A percentile compares a stretch with the other conserved stretches of the same genome.
Conservation (phyloP, 2,113 vertebrate species). For the Paracyprichromis sp. region DNA sequence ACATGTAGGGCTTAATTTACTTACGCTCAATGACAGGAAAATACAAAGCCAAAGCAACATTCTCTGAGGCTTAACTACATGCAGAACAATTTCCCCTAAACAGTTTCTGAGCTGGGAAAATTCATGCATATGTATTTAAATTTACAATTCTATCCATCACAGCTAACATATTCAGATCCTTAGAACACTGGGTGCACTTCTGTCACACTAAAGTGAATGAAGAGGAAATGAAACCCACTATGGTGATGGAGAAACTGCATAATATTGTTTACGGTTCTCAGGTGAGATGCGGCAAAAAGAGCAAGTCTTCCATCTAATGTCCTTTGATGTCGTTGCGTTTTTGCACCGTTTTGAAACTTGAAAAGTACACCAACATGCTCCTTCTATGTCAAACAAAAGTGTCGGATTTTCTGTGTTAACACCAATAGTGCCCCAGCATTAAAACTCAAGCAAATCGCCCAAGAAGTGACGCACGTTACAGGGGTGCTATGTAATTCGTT, state of each 20-base stretch:
- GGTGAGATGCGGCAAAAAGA: not conserved
- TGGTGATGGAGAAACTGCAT: not conserved
- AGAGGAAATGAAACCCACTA: not conserved
- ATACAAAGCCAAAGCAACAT: not conserved
- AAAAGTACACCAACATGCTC: not conserved
- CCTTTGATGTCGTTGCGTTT: not conserved
- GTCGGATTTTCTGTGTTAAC: not conserved
- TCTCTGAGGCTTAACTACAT: not conserved
- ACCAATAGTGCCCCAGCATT: not conserved
- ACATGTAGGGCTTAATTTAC: not conserved
- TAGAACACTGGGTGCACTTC: not conserved
- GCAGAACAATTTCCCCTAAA: not conserved
- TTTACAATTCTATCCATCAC: not conserved
- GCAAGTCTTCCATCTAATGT: not conserved
- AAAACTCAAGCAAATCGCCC: slow-evolving; percentile 4
- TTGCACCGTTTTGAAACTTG: not conserved
- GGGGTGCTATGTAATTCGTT: not conserved
- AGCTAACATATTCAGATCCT: not conserved
- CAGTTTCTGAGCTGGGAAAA: not conserved
- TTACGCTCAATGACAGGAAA: not conserved
- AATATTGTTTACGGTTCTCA: not conserved
- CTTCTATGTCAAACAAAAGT: not conserved
- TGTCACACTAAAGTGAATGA: not conserved
- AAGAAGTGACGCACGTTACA: slow-evolving; percentile 39
- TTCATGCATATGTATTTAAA: not conserved